These are phyloP conservation scores for Molossus alvarezi DNA, from an alignment of 2,797 vertebrate species.

Conservation along the genomic window DNA sequence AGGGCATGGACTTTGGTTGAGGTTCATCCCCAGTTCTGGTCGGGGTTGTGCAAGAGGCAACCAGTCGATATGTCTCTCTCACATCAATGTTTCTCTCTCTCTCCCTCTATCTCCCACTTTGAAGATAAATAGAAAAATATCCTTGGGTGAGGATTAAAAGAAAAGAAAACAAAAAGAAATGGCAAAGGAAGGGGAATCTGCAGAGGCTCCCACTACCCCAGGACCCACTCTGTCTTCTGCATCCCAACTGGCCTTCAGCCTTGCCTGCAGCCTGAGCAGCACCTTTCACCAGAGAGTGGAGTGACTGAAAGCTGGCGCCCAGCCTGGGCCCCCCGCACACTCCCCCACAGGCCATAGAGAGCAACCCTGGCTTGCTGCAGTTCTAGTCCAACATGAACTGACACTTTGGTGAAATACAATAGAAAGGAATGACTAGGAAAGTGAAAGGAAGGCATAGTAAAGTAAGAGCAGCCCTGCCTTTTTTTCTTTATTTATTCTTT, in stretches of 20 bases:
- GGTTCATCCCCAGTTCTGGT: too few species aligned
- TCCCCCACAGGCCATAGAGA: rapidly evolving
- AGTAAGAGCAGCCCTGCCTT: neutral
- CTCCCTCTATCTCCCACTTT: too few species aligned
- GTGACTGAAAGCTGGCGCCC: neutral
- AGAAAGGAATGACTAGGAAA: neutral
- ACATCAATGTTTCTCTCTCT: too few species aligned
- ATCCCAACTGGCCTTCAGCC: neutral
- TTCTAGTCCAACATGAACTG: neutral
- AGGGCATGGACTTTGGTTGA: too few species aligned
- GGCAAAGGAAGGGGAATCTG: neutral
- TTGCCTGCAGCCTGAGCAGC: neutral
- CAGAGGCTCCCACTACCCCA: too few species aligned
- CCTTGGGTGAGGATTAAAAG: too few species aligned
- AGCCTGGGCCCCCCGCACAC: neutral
- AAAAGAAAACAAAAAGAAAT: neutral
- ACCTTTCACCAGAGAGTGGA: neutral
- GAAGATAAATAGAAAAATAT: too few species aligned
- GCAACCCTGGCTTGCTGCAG: neutral
- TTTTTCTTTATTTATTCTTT: too few species aligned
- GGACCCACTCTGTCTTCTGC: neutral
- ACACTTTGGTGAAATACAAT: neutral
- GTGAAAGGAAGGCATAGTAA: neutral
- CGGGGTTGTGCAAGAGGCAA: too few species aligned
- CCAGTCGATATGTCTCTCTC: too few species aligned